Conservation (phyloP, 1,140 invertebrate genomes). For the Melanaphis sacchari region DNA sequence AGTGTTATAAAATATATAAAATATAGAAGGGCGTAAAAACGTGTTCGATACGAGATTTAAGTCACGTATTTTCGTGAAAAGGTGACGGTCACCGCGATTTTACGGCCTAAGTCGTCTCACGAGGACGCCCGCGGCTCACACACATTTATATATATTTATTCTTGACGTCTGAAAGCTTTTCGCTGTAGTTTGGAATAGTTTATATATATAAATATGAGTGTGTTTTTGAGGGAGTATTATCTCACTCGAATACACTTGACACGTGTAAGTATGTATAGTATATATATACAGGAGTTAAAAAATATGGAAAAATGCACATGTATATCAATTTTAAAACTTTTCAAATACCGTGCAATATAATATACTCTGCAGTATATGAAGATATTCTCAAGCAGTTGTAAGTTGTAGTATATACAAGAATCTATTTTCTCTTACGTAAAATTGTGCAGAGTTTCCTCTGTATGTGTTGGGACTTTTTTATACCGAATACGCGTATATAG, state of each 20-base stretch:
- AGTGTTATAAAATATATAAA: background rate
- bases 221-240: background rate
- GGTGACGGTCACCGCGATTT: background rate
- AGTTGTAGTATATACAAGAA: background rate
- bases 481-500: background rate
- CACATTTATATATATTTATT: background rate
- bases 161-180: constrained; percentile 37
- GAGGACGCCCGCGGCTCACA: background rate
- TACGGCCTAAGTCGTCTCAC: background rate
- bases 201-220: background rate
- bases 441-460: background rate
- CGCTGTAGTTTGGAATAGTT: background rate
- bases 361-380: too few species aligned
- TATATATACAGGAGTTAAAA: background rate
- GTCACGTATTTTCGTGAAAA: constrained; percentile 29
- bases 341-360: background rate
- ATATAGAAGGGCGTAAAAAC: constrained; percentile 2
- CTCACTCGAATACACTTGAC: background rate
- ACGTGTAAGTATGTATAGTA: background rate
- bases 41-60: background rate
- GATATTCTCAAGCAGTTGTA: background rate
- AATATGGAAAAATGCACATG: background rate
- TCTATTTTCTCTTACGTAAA: background rate
- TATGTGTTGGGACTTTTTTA: background rate
- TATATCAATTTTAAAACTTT: background rate